These are phyloP conservation scores for Triplophysa siluroides DNA, from an alignment of 2,113 vertebrate species.

Conservation along the genomic window DNA sequence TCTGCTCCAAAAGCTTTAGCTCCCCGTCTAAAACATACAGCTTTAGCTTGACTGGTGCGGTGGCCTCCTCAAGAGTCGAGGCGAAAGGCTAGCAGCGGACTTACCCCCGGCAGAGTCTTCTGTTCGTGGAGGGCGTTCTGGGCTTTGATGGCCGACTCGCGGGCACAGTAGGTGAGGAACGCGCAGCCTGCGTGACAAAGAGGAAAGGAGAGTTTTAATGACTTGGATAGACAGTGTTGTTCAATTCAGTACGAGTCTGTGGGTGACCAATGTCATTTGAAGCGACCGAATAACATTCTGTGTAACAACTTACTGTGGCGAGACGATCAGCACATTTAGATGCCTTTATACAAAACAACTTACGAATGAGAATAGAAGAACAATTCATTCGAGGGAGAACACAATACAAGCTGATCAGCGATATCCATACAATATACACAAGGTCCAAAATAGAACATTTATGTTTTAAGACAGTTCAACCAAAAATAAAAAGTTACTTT, in stretches of 20 bases:
- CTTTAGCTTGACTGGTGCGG: conserved; percentile 36
- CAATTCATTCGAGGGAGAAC: neutral
- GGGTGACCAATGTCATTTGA: conserved; percentile 28
- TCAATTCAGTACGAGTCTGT: conserved; percentile 11
- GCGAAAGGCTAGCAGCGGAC: conserved; percentile 61
- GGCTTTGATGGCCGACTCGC: conserved; percentile 97
- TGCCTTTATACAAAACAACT: neutral
- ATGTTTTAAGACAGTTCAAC: too few relatives aligned
- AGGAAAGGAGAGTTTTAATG: conserved; percentile 33
- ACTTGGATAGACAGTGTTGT: conserved; percentile 32
- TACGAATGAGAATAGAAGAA: neutral
- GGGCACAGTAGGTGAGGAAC: conserved; percentile 96
- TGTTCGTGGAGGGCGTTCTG: conserved; percentile 97
- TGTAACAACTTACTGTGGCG: neutral
- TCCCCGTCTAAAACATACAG: conserved; percentile 31
- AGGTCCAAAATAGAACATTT: too few relatives aligned
- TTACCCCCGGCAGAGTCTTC: conserved; percentile 98
- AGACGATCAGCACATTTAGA: neutral
- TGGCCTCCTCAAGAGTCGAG: conserved; percentile 31
- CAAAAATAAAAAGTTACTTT: too few relatives aligned
- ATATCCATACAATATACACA: too few relatives aligned
- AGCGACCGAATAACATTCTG: neutral
- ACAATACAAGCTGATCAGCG: neutral
- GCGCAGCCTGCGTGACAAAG: conserved; percentile 85
- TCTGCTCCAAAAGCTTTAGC: conserved; percentile 60